Evolutionary conservation across 35 echinoderm and acorn worm genomes (phyloP), one percentile per base, ranked within the genome.

Genomic region (Anneissia japonica): DNA sequence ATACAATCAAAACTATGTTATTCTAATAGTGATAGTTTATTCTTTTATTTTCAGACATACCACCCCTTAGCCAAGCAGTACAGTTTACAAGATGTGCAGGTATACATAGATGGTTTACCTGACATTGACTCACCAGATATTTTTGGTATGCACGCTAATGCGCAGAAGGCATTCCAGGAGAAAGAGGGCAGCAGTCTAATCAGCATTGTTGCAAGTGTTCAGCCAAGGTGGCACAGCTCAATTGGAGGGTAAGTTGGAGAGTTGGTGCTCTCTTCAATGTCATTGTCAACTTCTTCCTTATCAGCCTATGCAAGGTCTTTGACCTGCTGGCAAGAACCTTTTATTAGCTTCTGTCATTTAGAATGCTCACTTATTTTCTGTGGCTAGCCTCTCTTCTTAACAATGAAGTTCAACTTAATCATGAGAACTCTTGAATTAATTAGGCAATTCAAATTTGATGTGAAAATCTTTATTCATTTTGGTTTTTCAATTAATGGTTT

Each of bases 141-240:
- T 29, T 99, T 99, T 91, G 96, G 92, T 0, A 99, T 99, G 96
- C 88, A 99, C 31, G 76, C 89, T 31, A 99, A 99, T 81, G 96
- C 96, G 46, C 92, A 99, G 86, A 99, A 99, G 37, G 89, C 96
- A 13, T 91, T 85, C 83, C 91, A 92, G 34, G 96, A 99, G 79
- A 93, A 89, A 73, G 81, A 99, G 74, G 89, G 92, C 23, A 86
- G 80, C 37, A 93, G 84, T 76, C 92, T 99, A 0, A 91, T 93
- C 13, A 84, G 86, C 46, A 94, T 90, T 4, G 7, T 99, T 46
- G 83, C 94, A 32, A 99, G 87, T 76, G 89, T 99, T 30, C 96
- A 99, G 72, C 96, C 96, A 4, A 89, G 92, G 43, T 75, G 93
- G 31, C 87, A 83, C 40, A 91, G 81, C 32, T 79, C 76, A 81